Evolutionary conservation across 1,140 invertebrate species (phyloP).

Genomic region (Nephila pilipes): DNA sequence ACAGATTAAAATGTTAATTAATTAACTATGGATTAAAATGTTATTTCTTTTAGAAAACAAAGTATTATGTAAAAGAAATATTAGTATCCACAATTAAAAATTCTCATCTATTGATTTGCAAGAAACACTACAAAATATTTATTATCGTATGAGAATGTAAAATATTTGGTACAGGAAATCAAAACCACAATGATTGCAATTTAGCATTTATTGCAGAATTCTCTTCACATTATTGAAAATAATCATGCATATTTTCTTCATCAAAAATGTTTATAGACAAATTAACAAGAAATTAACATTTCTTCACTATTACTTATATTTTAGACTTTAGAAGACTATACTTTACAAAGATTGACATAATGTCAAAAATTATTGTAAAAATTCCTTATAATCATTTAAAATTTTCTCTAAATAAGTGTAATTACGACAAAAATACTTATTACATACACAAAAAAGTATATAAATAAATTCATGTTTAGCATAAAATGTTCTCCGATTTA

Average conservation of each 20-base stretch:
- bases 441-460: not conserved
- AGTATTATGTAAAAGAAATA: too few relatives aligned
- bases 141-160: too few relatives aligned
- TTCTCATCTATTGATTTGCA: too few relatives aligned
- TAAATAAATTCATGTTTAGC: not conserved
- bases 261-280: not conserved
- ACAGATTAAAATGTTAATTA: too few relatives aligned
- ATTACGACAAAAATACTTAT: not conserved
- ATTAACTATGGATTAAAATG: too few relatives aligned
- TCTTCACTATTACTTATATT: not conserved
- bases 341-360: not conserved
- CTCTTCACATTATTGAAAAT: too few relatives aligned
- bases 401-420: not conserved
- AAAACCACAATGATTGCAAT: too few relatives aligned
- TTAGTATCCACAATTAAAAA: too few relatives aligned
- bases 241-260: not conserved
- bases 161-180: too few relatives aligned
- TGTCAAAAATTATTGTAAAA: not conserved
- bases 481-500: not conserved
- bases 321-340: not conserved
- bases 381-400: not conserved
- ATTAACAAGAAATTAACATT: not conserved
- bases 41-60: too few relatives aligned
- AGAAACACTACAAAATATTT: too few relatives aligned
- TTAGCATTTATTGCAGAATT: too few relatives aligned